phyloP scores from a whole-genome alignment of 2,888 invertebrate species.

The Drosophila anceps region DNA sequence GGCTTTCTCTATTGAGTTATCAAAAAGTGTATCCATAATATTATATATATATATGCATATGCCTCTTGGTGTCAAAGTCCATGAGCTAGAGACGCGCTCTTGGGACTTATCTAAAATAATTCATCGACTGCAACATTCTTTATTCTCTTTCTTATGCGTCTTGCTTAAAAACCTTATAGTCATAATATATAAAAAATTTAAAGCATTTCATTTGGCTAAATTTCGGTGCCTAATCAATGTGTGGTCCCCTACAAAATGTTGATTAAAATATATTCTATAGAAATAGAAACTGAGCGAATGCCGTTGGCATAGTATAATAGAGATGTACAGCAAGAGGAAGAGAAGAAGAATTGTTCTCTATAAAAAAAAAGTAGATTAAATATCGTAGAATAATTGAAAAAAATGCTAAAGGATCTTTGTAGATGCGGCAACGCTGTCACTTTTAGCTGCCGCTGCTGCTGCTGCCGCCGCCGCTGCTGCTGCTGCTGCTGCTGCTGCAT shows the following conservation, averaged over 20 bases:
- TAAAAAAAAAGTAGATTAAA: constrained; percentile 28
- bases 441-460: constrained; percentile 13
- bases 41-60: no score
- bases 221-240: constrained; percentile 1
- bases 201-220: no score
- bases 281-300: constrained; percentile 1
- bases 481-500: constrained; percentile 2
- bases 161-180: no score
- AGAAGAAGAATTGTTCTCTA: background rate
- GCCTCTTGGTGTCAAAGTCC: no score
- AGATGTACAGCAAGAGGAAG: background rate
- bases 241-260: constrained; percentile 16
- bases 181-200: no score
- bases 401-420: constrained; percentile 41
- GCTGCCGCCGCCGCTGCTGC: background rate
- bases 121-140: no score
- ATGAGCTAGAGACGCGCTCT: no score
- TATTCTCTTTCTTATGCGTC: no score
- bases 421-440: constrained; percentile 41
- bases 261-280: background rate
- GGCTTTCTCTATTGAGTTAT: no score
- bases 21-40: no score
- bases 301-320: constrained; percentile 9
- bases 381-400: constrained; percentile 41
- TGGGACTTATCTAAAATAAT: no score